Evolutionary conservation across 2,888 invertebrate genomes (phyloP), one percentile per base, ranked within the genome.

Genomic region (Catocala nupta): DNA sequence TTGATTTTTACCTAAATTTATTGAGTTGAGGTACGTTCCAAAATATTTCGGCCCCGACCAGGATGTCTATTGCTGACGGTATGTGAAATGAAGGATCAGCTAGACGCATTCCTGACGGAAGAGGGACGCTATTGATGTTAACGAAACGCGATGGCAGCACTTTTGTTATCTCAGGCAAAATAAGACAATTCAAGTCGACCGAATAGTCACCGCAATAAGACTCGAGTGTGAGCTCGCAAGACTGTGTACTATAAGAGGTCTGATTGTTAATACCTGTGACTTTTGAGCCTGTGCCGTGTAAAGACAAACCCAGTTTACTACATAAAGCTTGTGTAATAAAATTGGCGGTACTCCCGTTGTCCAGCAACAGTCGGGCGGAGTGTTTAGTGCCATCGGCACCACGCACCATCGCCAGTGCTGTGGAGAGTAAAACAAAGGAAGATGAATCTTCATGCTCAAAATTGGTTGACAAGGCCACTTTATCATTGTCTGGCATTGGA

Each of bases 211-310:
- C 56, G 48, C 55, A 16, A 34, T 13, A 49, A 12, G 70, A 68
- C 54, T 63, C 34, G n/a, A 70, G 55, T 16, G 36, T 58, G 33
- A 65, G 39, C 25, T 44, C 45, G 43, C 73, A 68, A 61, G 67
- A 58, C 56, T 67, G 58, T 65, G 73, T 62, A 60, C 59, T 57
- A 57, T 42, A 33, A 36, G 54, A 60, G 12, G 55, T 13, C 33
- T 66, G 57, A 54, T 54, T 65, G 33, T 66, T 66, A 10, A 75
- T 68, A 63, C 70, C 72, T 59, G 63, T 60, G 7, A 73, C 60
- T 9, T 33, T 70, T 33, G 69, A 69, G 48, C 48, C 48, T 5
- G 65, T 56, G 25, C n/a, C 44, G 36, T 43, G 55, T 48, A 47
- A 52, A 5, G 61, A 12, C 39, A 75, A 50, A 16, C 65, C 53